phyloP scores from a whole-genome alignment of 2,888 invertebrate genomes.

The Aporophyla lueneburgensis region DNA sequence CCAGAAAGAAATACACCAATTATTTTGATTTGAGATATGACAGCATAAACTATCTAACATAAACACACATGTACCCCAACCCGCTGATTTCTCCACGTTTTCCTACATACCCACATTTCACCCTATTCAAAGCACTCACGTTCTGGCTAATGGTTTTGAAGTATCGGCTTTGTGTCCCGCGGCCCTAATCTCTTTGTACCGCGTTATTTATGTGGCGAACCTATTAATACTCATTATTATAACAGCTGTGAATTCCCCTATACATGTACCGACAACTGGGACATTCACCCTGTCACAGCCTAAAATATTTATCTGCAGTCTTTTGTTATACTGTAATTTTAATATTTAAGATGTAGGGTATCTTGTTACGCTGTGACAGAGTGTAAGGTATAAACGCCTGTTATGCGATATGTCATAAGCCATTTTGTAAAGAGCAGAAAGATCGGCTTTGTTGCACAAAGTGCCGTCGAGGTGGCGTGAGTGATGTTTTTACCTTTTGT shows the following conservation, averaged over 20 bases:
- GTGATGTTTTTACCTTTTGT: conserved; percentile 75
- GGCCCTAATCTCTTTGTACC: conserved; percentile 73
- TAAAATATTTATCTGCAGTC: conserved; percentile 32
- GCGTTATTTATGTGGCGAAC: conserved; percentile 80
- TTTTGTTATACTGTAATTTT: conserved; percentile 43
- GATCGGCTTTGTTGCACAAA: conserved; percentile 76
- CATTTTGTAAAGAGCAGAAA: conserved; percentile 73
- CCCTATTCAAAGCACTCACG: conserved; percentile 61
- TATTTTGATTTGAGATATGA: conserved; percentile 43
- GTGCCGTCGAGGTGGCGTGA: conserved; percentile 76
- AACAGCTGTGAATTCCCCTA: conserved; percentile 72
- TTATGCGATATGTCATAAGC: conserved; percentile 69
- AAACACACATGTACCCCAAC: conserved; percentile 26
- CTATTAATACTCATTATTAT: conserved; percentile 81
- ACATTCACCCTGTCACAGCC: conserved; percentile 64
- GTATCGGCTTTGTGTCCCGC: conserved; percentile 80
- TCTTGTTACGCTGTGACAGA: conserved; percentile 60
- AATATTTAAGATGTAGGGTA: background rate
- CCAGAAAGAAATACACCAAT: conserved; percentile 24
- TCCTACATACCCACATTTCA: conserved; percentile 45
- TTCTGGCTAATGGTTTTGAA: conserved; percentile 82
- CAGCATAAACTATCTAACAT: conserved; percentile 38
- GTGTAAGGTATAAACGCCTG: conserved; percentile 64
- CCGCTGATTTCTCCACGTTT: conserved; percentile 35
- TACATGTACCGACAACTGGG: conserved; percentile 59